A percentile compares a stretch with the other conserved stretches of the same genome.
phyloP scores from a whole-genome alignment of 2,888 invertebrate species.

The Parnassius smintheus region DNA sequence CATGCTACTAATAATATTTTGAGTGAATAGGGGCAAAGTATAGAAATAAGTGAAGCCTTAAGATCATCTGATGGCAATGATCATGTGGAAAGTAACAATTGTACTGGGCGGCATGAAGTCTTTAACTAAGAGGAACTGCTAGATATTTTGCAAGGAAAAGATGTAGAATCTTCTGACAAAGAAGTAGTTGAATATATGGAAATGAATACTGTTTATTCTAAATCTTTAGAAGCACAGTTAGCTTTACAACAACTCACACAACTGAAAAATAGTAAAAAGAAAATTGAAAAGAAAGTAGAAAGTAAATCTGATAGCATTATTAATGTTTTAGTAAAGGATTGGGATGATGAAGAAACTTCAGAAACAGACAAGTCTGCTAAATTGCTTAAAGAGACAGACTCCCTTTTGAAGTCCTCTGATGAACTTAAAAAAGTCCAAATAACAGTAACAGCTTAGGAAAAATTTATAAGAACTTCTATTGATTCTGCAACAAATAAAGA shows the following conservation, averaged over 20 bases:
- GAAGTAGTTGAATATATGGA: slow-evolving; percentile 33
- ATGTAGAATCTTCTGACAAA: slow-evolving; percentile 43
- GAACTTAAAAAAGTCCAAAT: slow-evolving; percentile 40
- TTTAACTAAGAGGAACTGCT: slow-evolving; percentile 74
- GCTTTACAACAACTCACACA: slow-evolving; percentile 65
- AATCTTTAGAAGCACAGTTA: slow-evolving; percentile 55
- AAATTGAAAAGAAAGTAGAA: slow-evolving; percentile 30
- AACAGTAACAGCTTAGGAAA: slow-evolving; percentile 39
- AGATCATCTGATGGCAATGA: slow-evolving; percentile 59
- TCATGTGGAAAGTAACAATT: slow-evolving; percentile 64
- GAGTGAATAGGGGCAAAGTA: slow-evolving; percentile 61
- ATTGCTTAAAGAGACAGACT: slow-evolving; percentile 40
- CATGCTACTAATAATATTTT: slow-evolving; percentile 51
- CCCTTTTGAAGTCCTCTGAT: slow-evolving; percentile 35
- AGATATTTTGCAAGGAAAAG: slow-evolving; percentile 72
- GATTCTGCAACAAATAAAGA: slow-evolving; percentile 51
- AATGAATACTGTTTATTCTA: slow-evolving; percentile 32
- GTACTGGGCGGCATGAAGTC: slow-evolving; percentile 57
- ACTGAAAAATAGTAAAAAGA: slow-evolving; percentile 43
- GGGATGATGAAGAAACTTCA: slow-evolving; percentile 68
- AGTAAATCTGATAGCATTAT: slow-evolving; percentile 57
- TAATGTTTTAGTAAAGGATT: slow-evolving; percentile 78
- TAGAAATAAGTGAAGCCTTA: slow-evolving; percentile 68
- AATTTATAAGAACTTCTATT: slow-evolving; percentile 38
- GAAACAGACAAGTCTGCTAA: slow-evolving; percentile 43